Evolutionary conservation across 2,888 invertebrate genomes (phyloP), one percentile per base, ranked within the genome.

Genomic region (Apodemia zela): DNA sequence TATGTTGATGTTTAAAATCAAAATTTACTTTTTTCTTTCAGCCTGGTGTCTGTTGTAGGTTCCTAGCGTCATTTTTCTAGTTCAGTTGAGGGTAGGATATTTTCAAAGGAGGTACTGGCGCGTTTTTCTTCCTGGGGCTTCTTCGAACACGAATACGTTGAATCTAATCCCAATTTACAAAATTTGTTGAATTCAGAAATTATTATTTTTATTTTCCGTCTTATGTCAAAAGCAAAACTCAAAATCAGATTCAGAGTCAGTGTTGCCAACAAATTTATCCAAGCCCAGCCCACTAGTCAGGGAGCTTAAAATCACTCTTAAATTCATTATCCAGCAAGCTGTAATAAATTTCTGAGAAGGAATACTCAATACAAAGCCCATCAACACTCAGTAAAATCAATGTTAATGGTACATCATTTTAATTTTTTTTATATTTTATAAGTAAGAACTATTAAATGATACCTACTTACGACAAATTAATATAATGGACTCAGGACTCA

Each of bases 21-120:
- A 70, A 62, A 66, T 77, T 75, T 77, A 90, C 90, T 89, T 90
- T 75, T 89, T 90, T 72, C 78, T 85, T 66, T 81, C 81, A 51
- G 89, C 85, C 75, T 90, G 89, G 72, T 90, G 90, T 73, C 89
- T 86, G 74, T 90, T 89, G 74, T 90, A 89, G 13, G 89, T 88
- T 68, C 89, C 89, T 71, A 90, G 75, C 79, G 89, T 90, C 89
- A 90, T 90, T 70, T 71, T 82, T 62, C 54, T 59, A 61, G 73
- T 61, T 13, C 11, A 51, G 38, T 15, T 25, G 51, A 51, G 54
- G 54, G 54, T 54, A 21, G 54, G 6, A 6, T n/a, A 45, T 21
- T 33, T 45, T 47, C 8, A 33, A 18, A 45, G 17, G 7, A 29
- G 35, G 3, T 25, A 18, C 33, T 6, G 25, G 11, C 13, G 21